phyloP scores from a whole-genome alignment of 30 jellyfish, hydroid and myxozoan species.

The Mastigias papua region DNA sequence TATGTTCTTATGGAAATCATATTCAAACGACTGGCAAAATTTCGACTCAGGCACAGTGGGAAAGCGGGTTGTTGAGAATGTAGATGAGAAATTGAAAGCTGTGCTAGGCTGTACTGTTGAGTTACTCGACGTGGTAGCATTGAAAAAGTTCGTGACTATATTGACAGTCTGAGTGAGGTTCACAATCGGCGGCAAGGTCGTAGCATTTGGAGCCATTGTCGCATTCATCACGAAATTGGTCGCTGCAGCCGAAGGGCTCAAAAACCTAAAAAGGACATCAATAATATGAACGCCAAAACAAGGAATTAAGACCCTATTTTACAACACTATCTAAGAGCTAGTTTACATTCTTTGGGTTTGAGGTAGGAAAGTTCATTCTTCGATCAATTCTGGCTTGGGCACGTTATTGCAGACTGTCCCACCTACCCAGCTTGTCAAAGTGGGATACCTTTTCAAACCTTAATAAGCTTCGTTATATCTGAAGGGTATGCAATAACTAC shows the following conservation, averaged over 20 bases:
- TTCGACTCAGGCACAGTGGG: neutral
- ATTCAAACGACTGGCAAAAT: conserved; percentile 70
- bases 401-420: too few relatives aligned
- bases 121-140: conserved; percentile 3
- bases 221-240: neutral
- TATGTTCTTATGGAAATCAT: conserved; percentile 74
- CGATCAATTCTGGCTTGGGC: too few relatives aligned
- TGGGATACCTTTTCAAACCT: too few relatives aligned
- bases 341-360: too few relatives aligned
- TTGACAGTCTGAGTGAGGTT: conserved; percentile 13
- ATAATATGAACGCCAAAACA: too few relatives aligned
- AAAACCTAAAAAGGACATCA: neutral
- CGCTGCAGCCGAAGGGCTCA: neutral
- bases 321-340: too few relatives aligned
- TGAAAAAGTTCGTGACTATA: neutral
- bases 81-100: neutral
- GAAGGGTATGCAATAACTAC: too few relatives aligned
- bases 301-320: too few relatives aligned
- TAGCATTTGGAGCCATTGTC: neutral
- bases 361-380: too few relatives aligned
- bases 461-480: too few relatives aligned
- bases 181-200: conserved; percentile 8
- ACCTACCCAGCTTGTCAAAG: too few relatives aligned
- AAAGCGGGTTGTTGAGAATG: conserved; percentile 26
- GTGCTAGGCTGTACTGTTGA: neutral